Percentiles rank a stretch among this genome's conserved stretches.
phyloP scores from a whole-genome alignment of 1,140 invertebrate species.

The Teleogryllus occipitalis region DNA sequence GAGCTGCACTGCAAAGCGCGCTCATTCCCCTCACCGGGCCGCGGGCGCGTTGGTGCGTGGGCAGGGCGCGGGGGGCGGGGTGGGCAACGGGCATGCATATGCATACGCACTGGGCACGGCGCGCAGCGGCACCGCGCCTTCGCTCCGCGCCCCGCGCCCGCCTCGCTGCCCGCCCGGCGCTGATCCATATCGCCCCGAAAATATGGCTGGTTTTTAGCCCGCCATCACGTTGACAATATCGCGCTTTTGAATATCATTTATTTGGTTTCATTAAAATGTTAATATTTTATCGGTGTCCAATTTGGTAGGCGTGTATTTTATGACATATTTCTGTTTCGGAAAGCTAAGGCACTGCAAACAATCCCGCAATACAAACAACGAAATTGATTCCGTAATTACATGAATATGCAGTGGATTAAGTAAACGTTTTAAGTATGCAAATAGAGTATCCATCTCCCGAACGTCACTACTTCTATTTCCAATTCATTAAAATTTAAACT shows the following conservation, averaged over 20 bases:
- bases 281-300: conserved; percentile 5
- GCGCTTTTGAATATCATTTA: conserved; percentile 1
- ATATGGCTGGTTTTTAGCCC: background rate
- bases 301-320: background rate
- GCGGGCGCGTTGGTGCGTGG: too few relatives aligned
- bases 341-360: background rate
- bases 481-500: background rate
- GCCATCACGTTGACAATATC: background rate
- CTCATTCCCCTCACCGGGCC: too few relatives aligned
- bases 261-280: conserved; percentile 6
- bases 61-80: too few relatives aligned
- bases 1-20: too few relatives aligned
- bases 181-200: background rate
- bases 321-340: background rate
- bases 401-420: background rate
- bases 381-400: conserved; percentile 1
- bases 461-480: conserved; percentile 1
- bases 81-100: too few relatives aligned
- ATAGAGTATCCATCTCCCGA: background rate
- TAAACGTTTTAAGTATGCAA: conserved; percentile 5
- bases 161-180: background rate
- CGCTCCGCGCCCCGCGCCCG: too few relatives aligned
- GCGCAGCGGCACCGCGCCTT: too few relatives aligned
- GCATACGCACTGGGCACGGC: too few relatives aligned
- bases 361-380: background rate